phyloP scores from a whole-genome alignment of 2,888 invertebrate genomes.

The Leucozona laternaria region DNA sequence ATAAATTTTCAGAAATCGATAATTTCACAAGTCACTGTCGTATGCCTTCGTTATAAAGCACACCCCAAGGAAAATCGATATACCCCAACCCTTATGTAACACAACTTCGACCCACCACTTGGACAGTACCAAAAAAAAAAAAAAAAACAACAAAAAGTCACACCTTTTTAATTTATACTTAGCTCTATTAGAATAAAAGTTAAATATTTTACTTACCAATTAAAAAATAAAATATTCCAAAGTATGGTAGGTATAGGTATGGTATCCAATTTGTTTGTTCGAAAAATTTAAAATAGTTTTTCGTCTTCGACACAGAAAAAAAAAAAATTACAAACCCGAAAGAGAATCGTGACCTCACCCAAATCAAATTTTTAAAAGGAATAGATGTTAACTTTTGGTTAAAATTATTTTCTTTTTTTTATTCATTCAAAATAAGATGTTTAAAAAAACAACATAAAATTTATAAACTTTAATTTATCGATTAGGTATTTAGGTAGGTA shows the following conservation, averaged over 20 bases:
- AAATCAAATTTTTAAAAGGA: slow-evolving; percentile 33
- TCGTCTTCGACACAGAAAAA: slow-evolving; percentile 36
- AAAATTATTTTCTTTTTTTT: not conserved
- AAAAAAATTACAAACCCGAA: slow-evolving; percentile 29
- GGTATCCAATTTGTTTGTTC: slow-evolving; percentile 53
- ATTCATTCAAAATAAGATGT: not conserved
- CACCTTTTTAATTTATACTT: not conserved
- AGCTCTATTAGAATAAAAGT: not conserved
- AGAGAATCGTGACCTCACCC: slow-evolving; percentile 73
- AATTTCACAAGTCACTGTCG: slow-evolving; percentile 39
- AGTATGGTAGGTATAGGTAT: slow-evolving; percentile 63
- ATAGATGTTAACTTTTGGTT: not conserved
- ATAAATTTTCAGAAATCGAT: slow-evolving; percentile 30
- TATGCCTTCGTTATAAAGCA: slow-evolving; percentile 26
- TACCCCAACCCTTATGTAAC: slow-evolving; percentile 71
- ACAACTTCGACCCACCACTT: slow-evolving; percentile 42
- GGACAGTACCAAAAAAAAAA: not conserved
- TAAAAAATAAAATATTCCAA: slow-evolving; percentile 57
- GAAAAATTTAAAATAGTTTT: slow-evolving; percentile 51
- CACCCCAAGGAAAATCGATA: slow-evolving; percentile 68
- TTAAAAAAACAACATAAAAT: not conserved
- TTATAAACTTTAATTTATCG: slow-evolving; percentile 22
- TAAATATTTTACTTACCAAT: slow-evolving; percentile 50
- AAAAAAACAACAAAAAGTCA: slow-evolving; percentile 38
- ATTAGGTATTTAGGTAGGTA: not conserved